Percentiles rank a stretch among this genome's conserved stretches.
phyloP scores from a whole-genome alignment of 2,113 vertebrate genomes.

The Vireo altiloquus region DNA sequence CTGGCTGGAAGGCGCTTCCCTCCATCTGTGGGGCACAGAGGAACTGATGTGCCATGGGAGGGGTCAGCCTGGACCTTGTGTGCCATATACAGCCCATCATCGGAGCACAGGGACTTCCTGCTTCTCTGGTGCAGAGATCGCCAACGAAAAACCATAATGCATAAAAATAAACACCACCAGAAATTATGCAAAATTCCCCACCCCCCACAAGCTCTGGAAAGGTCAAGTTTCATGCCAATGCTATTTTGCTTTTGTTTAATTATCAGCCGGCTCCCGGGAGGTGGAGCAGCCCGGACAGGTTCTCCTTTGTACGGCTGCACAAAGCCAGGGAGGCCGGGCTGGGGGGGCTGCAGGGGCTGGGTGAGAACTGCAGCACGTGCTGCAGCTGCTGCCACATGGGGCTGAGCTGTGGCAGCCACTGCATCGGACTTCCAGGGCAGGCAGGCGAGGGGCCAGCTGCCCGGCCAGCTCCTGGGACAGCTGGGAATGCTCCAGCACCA shows the following conservation, averaged over 20 bases:
- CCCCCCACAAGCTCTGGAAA: background rate
- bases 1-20: background rate
- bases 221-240: slow-evolving; percentile 44
- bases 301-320: slow-evolving; percentile 15
- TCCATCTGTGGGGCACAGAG: background rate
- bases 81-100: background rate
- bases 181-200: background rate
- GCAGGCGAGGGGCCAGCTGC: rapidly evolving
- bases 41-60: rapidly evolving
- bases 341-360: background rate
- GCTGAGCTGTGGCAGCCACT: rapidly evolving
- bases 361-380: background rate
- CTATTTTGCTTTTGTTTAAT: slow-evolving; percentile 64
- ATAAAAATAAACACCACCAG: background rate
- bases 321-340: background rate
- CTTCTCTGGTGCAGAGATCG: rapidly evolving
- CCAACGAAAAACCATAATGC: background rate
- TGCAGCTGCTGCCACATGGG: background rate
- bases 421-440: rapidly evolving
- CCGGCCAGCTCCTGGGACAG: rapidly evolving
- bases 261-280: slow-evolving; percentile 33
- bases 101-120: rapidly evolving
- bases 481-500: background rate
- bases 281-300: slow-evolving; percentile 11
- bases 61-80: background rate